A percentile compares a stretch with the other conserved stretches of the same genome.
Evolutionary conservation across 2,888 invertebrate genomes (phyloP).

Genomic region (Meliscaeva auricollis): DNA sequence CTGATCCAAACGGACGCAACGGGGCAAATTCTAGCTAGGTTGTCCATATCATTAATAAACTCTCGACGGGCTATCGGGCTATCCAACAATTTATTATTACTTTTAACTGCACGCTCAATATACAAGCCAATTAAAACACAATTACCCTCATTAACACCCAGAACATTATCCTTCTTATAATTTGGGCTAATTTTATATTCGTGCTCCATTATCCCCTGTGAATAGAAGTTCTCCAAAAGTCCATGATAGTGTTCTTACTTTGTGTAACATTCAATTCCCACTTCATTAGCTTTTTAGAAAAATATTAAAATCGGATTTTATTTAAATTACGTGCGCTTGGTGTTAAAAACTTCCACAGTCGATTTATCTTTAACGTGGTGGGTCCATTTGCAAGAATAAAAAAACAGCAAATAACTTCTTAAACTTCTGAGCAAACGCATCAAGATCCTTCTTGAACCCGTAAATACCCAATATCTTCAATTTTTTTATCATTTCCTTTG

Average conservation of each 20-base stretch:
- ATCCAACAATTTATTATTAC: no score
- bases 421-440: not conserved
- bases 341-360: not conserved
- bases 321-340: not conserved
- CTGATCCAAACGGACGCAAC: no score
- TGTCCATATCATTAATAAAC: no score
- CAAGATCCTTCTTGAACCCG: not conserved
- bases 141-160: not conserved
- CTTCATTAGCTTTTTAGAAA: not conserved
- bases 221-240: no score
- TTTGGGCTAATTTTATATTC: constrained; percentile 1
- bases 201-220: not conserved
- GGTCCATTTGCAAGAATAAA: not conserved
- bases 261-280: no score
- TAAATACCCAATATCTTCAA: constrained; percentile 6
- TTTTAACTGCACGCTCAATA: no score
- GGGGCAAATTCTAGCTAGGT: no score
- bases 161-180: constrained; percentile 3
- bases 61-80: no score
- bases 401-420: not conserved
- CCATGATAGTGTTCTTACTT: no score
- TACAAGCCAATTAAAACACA: not conserved
- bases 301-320: constrained; percentile 22
- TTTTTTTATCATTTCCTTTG: constrained; percentile 19
- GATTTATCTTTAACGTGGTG: not conserved